These are phyloP conservation scores for Arbacia lixula DNA, from an alignment of 53 echinoderm and acorn worm species.

Conservation along the genomic window DNA sequence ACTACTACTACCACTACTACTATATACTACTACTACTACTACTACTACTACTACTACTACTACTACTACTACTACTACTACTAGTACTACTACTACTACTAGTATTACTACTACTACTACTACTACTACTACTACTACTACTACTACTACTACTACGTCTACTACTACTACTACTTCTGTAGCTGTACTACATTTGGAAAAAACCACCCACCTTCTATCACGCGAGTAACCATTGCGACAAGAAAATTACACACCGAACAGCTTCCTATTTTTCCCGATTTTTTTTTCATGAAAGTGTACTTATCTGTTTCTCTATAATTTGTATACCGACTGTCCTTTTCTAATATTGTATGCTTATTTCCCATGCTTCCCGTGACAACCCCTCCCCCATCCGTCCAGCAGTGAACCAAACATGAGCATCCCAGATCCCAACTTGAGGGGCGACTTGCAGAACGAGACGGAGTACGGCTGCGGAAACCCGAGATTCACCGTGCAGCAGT, in stretches of 20 bases:
- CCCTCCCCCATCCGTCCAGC: neutral
- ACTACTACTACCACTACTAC: neutral
- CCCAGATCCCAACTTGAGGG: no score
- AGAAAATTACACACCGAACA: no score
- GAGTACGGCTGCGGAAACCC: conserved; percentile 51
- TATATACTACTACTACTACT: neutral
- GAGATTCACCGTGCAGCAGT: conserved; percentile 46
- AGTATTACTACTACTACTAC: neutral
- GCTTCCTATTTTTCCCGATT: no score
- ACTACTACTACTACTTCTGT: neutral
- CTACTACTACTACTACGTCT: neutral
- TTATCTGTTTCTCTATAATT: no score
- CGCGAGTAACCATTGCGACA: no score
- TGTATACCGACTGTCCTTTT: neutral
- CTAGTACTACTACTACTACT: neutral
- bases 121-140: neutral
- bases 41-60: conserved; percentile 1
- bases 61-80: conserved; percentile 1
- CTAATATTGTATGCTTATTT: neutral
- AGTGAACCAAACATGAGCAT: neutral
- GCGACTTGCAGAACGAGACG: neutral
- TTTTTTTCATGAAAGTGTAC: no score
- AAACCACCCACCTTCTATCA: no score
- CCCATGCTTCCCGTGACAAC: neutral
- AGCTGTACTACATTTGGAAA: neutral